Base-by-base conservation (phyloP, 2,888 invertebrate genomes). In the Morpho deidamia region DNA sequence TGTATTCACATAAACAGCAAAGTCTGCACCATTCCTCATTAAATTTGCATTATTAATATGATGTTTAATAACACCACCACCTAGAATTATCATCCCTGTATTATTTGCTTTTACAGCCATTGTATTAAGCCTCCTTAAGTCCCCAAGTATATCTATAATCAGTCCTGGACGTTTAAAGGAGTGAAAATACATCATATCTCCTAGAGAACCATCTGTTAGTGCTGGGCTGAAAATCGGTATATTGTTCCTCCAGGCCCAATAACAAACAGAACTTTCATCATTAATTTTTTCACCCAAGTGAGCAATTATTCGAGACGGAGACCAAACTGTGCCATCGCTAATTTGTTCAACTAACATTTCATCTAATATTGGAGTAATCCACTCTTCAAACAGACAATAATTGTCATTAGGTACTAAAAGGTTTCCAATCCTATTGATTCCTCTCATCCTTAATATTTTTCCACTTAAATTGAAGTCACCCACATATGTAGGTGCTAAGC, bases 101-200 rank as follows among this genome's bases (percentile, higher is more conserved):
- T 97, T 95, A 23, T 93, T 89, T 0, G 99, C 97, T 77, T 96
- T 96, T 8, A 99, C 95, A 11, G 99, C 96, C 92, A 99, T 97
- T 12, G 95, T 94, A 83, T 99, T 99, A 32, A 99, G 83, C 52
- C 96, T 91, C 51, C 95, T 91, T 55, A 99, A 89, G 89, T 99
- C 99, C 74, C 97, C 95, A 14, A 98, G 90, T 74, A 99, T 97
- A 77, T 99, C 99, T 45, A 99, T 87, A 33, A 98, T 90, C 7
- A 99, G 91, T 0, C 99, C 99, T 0, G 99, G 97, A 75, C 95
- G 95, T 66, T 94, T 95, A 76, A 94, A 98, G 0, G 98, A 97
- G 84, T 99, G 99, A 74, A 99, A 98, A 79, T 97, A 99, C 93
- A 99, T 96, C 99, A 99, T 99, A 76, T 99, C 99, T 0, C 99